Conservation (phyloP, 2,113 vertebrate genomes). For the Entosphenus tridentatus region DNA sequence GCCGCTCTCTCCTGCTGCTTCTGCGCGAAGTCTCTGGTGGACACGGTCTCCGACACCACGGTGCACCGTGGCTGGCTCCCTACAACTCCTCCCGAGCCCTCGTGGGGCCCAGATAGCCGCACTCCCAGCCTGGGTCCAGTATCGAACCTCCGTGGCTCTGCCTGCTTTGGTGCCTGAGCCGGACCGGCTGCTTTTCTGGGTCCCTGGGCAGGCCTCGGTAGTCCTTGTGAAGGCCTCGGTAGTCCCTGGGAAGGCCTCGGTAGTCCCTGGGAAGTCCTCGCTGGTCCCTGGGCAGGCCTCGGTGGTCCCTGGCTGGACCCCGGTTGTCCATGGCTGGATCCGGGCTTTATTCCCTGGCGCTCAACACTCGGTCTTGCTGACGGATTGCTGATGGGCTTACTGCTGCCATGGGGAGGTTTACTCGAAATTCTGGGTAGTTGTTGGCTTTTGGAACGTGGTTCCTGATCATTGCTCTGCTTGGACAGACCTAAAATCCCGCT, state of each 20-base stretch:
- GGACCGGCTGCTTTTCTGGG: neutral
- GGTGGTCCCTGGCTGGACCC: neutral
- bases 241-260: neutral
- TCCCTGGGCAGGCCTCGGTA: too few species aligned
- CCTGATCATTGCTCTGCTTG: too few species aligned
- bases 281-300: neutral
- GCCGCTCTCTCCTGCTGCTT: slow-evolving; percentile 8
- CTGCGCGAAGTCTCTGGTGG: slow-evolving; percentile 49
- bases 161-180: neutral
- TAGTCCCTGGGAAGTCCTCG: neutral
- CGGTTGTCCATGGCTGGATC: too few species aligned
- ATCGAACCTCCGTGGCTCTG: neutral
- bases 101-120: neutral
- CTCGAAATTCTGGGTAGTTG: too few species aligned
- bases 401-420: too few species aligned
- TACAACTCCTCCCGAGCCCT: slow-evolving; percentile 9
- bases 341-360: too few species aligned
- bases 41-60: slow-evolving; percentile 83
- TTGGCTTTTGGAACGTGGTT: too few species aligned
- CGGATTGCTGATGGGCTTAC: too few species aligned
- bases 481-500: too few species aligned
- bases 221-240: neutral
- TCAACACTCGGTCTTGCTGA: too few species aligned
- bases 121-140: slow-evolving; percentile 23
- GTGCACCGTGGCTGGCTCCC: slow-evolving; percentile 44